Conservation (phyloP, 2,888 invertebrate genomes). For the Taenaris catops region DNA sequence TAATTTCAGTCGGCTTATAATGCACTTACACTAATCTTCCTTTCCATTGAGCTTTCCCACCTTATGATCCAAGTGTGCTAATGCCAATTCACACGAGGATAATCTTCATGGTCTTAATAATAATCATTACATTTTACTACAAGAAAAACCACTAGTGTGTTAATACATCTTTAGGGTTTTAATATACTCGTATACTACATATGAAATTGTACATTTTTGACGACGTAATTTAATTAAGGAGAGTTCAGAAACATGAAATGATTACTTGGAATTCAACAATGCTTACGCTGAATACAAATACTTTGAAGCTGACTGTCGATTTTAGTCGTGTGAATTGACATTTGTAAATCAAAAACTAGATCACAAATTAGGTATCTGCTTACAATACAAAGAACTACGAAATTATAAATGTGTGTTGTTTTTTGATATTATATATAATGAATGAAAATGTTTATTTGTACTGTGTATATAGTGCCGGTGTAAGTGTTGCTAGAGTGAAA, state of each 20-base stretch:
- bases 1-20: slow-evolving; percentile 62
- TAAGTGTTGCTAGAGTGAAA: slow-evolving; percentile 22
- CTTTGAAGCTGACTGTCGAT: too few species aligned
- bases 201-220: too few species aligned
- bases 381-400: neutral
- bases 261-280: too few species aligned
- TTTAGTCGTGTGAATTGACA: slow-evolving; percentile 6
- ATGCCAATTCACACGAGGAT: slow-evolving; percentile 13
- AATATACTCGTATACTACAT: too few species aligned
- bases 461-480: slow-evolving; percentile 12
- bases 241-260: too few species aligned
- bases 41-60: slow-evolving; percentile 39
- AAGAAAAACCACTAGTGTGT: too few species aligned
- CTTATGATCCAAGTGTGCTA: slow-evolving; percentile 25
- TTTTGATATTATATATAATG: neutral
- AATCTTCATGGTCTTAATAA: too few species aligned
- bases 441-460: slow-evolving; percentile 9
- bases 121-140: too few species aligned
- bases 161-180: too few species aligned
- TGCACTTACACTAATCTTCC: slow-evolving; percentile 40
- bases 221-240: too few species aligned
- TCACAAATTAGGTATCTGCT: neutral
- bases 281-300: too few species aligned
- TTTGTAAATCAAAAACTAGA: slow-evolving; percentile 1
- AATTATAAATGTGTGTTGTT: slow-evolving; percentile 1